phyloP scores from a whole-genome alignment of 2,797 vertebrate species.

The Melanogrammus aeglefinus region DNA sequence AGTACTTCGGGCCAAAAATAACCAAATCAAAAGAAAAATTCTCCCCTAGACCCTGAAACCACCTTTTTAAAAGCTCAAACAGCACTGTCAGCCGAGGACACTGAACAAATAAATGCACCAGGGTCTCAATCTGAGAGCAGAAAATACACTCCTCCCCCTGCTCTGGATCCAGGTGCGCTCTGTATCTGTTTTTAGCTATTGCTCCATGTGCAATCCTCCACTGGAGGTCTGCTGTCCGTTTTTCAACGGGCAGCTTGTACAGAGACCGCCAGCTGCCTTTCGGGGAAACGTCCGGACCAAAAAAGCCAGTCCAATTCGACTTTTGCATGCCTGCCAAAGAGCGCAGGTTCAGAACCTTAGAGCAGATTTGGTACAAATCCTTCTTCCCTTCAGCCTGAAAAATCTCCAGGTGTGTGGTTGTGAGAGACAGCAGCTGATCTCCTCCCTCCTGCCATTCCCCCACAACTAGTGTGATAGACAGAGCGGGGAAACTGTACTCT shows the following conservation, averaged over 20 bases:
- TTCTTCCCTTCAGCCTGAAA: constrained; percentile 3
- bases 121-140: not conserved
- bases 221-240: not conserved
- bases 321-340: not conserved
- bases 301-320: too few relatives aligned
- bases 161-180: not conserved
- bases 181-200: not conserved
- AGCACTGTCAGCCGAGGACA: too few relatives aligned
- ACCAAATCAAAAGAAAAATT: too few relatives aligned
- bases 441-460: not conserved
- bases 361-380: not conserved
- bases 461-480: not conserved
- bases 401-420: not conserved
- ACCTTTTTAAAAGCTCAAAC: too few relatives aligned
- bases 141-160: not conserved
- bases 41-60: too few relatives aligned
- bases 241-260: not conserved
- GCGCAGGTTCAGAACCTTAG: constrained; percentile 5
- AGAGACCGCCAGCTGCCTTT: too few relatives aligned
- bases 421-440: constrained; percentile 4
- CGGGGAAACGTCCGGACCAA: too few relatives aligned
- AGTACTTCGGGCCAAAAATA: too few relatives aligned
- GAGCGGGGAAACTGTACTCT: constrained; percentile 1
- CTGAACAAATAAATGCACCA: constrained; percentile 8
- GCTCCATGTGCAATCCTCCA: not conserved